Percentiles rank a stretch among this genome's conserved stretches.
Evolutionary conservation across 2,797 vertebrate genomes (phyloP).

Genomic region (Thaleichthys pacificus): DNA sequence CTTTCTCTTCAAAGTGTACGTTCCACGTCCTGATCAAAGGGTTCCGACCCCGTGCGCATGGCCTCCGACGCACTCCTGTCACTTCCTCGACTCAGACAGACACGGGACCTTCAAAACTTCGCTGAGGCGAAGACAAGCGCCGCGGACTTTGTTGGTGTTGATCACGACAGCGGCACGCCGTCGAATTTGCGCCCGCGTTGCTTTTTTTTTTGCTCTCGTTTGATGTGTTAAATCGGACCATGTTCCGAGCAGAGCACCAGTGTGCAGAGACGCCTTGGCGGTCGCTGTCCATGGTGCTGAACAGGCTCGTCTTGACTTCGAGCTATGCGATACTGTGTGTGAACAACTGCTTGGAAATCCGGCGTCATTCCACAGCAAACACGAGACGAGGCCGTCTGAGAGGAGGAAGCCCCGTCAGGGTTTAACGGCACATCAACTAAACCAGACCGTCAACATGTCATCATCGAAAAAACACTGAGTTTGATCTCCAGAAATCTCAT

Average conservation of each 20-base stretch:
- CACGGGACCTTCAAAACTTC: constrained; percentile 30
- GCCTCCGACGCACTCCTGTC: constrained; percentile 57
- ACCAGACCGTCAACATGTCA: too few species aligned
- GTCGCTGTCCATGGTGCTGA: constrained; percentile 5
- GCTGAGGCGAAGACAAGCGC: neutral
- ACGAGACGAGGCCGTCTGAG: too few species aligned
- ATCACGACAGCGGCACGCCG: neutral
- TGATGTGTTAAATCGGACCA: too few species aligned
- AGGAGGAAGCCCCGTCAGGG: too few species aligned
- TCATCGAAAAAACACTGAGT: too few species aligned
- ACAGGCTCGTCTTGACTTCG: neutral
- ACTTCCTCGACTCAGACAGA: constrained; percentile 53
- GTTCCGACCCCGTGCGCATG: constrained; percentile 44
- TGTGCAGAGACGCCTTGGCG: neutral
- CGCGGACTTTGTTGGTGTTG: neutral
- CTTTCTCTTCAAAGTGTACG: constrained; percentile 67
- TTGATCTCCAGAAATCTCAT: neutral
- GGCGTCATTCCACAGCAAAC: too few species aligned
- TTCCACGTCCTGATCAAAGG: constrained; percentile 63
- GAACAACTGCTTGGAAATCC: too few species aligned
- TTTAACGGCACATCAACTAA: too few species aligned
- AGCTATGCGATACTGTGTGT: too few species aligned
- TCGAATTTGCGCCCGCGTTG: too few species aligned
- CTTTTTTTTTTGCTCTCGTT: too few species aligned
- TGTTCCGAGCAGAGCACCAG: too few species aligned